Conservation (phyloP, 2,797 vertebrate species). For the Alexandromys oeconomus region DNA sequence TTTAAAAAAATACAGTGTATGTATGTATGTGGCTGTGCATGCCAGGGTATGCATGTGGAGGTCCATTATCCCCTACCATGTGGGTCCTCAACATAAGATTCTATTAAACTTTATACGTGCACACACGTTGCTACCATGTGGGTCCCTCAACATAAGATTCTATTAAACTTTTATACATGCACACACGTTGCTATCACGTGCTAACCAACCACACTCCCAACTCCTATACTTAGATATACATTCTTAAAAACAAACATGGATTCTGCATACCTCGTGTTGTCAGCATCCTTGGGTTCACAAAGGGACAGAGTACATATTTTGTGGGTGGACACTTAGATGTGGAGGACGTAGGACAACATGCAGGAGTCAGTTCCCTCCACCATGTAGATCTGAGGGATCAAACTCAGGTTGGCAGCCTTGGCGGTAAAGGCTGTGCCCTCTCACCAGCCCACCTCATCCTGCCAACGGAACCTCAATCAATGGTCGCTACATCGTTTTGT, state of each 20-base stretch:
- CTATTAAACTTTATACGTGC: background rate
- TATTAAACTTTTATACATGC: background rate
- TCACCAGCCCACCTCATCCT: background rate
- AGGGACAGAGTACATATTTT: background rate
- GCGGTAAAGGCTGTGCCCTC: no score
- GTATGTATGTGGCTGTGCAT: background rate
- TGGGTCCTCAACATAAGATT: background rate
- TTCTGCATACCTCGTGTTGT: background rate
- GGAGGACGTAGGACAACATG: background rate
- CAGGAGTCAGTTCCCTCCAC: background rate
- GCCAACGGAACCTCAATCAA: background rate
- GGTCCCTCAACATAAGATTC: background rate
- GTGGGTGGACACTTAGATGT: background rate
- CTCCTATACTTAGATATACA: background rate
- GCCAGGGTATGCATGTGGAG: no score
- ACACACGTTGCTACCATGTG: background rate
- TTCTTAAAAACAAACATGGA: background rate
- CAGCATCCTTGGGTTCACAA: background rate
- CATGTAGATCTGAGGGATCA: background rate
- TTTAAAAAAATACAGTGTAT: background rate
- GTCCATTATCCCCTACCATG: background rate
- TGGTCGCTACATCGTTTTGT: background rate
- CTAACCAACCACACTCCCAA: background rate
- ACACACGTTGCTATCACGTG: background rate
- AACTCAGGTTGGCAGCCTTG: background rate